phyloP scores from a whole-genome alignment of 2,888 invertebrate species.

The Lithophane socia region DNA sequence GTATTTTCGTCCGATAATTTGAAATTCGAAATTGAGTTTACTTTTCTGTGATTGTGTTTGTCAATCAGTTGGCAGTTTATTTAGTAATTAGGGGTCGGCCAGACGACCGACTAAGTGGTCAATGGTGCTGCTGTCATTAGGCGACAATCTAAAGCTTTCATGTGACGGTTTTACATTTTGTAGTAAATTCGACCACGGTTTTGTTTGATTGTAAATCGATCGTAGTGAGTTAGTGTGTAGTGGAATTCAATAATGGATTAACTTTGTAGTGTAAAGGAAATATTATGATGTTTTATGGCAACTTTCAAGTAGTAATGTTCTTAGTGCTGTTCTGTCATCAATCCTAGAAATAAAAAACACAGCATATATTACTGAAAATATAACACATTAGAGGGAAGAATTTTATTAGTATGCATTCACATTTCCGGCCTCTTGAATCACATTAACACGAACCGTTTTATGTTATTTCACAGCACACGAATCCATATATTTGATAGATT shows the following conservation, averaged over 20 bases:
- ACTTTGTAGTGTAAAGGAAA: not conserved
- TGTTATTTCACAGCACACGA: conserved; percentile 37
- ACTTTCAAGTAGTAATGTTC: not conserved
- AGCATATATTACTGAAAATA: not conserved
- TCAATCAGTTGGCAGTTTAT: conserved; percentile 49
- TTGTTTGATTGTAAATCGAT: conserved; percentile 38
- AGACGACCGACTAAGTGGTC: conserved; percentile 50
- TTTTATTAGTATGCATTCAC: conserved; percentile 58
- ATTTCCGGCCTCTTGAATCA: conserved; percentile 61
- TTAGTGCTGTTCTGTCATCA: not conserved
- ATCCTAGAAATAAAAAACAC: too few species aligned
- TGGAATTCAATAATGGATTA: not conserved
- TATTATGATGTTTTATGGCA: not conserved
- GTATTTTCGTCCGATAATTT: conserved; percentile 4
- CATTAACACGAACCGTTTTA: conserved; percentile 55
- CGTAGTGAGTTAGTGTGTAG: not conserved
- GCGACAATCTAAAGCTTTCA: conserved; percentile 29
- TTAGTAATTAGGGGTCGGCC: conserved; percentile 47
- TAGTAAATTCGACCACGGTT: conserved; percentile 18
- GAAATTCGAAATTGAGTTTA: conserved; percentile 25
- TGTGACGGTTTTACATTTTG: conserved; percentile 45
- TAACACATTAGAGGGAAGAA: conserved; percentile 54
- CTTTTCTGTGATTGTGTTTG: conserved; percentile 33
- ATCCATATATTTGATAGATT: conserved; percentile 15
- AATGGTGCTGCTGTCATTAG: conserved; percentile 49